Percentiles rank a stretch among this genome's conserved stretches.
Evolutionary conservation across 2,888 invertebrate species (phyloP).

Genomic region (Plagodis pulveraria): DNA sequence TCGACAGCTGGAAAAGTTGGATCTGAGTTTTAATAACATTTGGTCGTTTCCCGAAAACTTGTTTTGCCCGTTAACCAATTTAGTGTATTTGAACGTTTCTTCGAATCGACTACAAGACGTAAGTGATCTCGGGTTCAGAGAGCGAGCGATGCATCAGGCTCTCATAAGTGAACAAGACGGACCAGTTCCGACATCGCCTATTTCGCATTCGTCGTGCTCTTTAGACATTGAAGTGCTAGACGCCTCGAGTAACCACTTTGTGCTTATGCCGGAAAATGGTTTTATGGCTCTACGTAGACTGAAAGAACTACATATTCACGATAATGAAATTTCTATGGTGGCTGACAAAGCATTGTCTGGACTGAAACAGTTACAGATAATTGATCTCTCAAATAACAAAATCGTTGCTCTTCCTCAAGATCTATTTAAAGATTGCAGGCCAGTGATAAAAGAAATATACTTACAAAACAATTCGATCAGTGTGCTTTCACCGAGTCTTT

Average conservation of each 20-base stretch:
- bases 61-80: conserved; percentile 92
- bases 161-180: conserved; percentile 86
- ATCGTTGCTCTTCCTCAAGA: conserved; percentile 94
- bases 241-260: conserved; percentile 93
- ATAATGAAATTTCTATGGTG: conserved; percentile 95
- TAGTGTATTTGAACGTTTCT: conserved; percentile 93
- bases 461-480: conserved; percentile 96
- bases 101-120: conserved; percentile 95
- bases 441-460: conserved; percentile 94
- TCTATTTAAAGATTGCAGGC: conserved; percentile 91
- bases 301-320: conserved; percentile 92
- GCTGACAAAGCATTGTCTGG: conserved; percentile 93
- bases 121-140: conserved; percentile 93
- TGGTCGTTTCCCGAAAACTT: conserved; percentile 94
- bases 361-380: conserved; percentile 91
- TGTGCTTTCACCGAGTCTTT: conserved; percentile 92
- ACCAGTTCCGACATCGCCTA: conserved; percentile 67
- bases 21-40: conserved; percentile 94
- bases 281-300: conserved; percentile 92
- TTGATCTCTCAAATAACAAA: conserved; percentile 96
- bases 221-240: conserved; percentile 93
- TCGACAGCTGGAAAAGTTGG: conserved; percentile 92
- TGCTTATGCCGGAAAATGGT: conserved; percentile 92
- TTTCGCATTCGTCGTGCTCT: conserved; percentile 86
- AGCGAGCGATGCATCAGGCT: conserved; percentile 87